Conservation (phyloP, 2,888 invertebrate species). For the Teleogryllus oceanicus region DNA sequence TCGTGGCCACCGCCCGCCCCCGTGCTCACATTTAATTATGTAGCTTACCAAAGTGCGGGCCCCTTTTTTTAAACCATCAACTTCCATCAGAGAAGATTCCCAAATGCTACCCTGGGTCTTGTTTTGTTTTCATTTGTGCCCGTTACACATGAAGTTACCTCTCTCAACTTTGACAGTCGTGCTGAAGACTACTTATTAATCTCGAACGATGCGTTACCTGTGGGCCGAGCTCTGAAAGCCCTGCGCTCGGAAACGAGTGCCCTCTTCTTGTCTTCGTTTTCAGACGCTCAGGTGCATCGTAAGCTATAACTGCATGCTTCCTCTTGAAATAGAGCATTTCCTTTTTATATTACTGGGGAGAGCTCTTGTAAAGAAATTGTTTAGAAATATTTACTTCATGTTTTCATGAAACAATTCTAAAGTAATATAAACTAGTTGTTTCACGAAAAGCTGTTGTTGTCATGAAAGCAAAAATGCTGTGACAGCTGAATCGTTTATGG, state of each 20-base stretch:
- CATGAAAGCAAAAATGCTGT: too few relatives aligned
- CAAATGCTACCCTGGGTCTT: neutral
- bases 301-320: too few relatives aligned
- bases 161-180: neutral
- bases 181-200: conserved; percentile 9
- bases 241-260: neutral
- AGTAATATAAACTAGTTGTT: too few relatives aligned
- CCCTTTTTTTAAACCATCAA: conserved; percentile 19
- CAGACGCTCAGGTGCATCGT: too few relatives aligned
- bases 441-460: too few relatives aligned
- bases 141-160: conserved; percentile 5
- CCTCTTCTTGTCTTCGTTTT: neutral
- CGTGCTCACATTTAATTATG: conserved; percentile 32
- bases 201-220: neutral
- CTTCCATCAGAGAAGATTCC: conserved; percentile 11
- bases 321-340: too few relatives aligned
- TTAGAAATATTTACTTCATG: too few relatives aligned
- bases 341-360: too few relatives aligned
- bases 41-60: neutral
- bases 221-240: neutral
- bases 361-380: too few relatives aligned
- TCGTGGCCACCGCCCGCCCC: conserved; percentile 24
- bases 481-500: too few relatives aligned
- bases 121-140: conserved; percentile 19
- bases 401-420: too few relatives aligned